Evolutionary conservation across 2,113 vertebrate species (phyloP).

Genomic region (Myrmecobius fasciatus): DNA sequence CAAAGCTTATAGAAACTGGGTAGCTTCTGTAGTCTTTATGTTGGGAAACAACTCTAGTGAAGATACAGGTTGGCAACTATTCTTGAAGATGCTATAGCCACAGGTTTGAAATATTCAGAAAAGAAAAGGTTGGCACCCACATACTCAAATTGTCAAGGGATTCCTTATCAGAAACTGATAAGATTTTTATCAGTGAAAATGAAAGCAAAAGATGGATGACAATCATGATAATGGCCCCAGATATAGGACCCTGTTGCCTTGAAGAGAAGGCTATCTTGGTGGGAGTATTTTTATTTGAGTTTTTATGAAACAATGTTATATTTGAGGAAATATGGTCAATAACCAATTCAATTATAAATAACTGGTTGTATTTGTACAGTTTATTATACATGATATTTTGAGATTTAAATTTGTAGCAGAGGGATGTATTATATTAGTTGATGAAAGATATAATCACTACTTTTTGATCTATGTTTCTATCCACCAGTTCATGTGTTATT

Average conservation of each 20-base stretch:
- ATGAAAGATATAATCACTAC: neutral
- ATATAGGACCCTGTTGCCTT: constrained; percentile 9
- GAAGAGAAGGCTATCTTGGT: constrained; percentile 27
- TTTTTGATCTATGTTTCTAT: neutral
- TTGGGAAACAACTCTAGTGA: neutral
- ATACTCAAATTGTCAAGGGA: neutral
- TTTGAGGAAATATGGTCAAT: neutral
- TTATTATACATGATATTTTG: neutral
- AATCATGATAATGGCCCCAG: constrained; percentile 78
- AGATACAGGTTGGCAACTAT: neutral
- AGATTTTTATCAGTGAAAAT: neutral
- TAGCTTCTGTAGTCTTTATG: neutral
- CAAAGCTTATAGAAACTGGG: neutral
- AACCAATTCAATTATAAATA: neutral
- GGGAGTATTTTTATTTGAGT: constrained; percentile 12
- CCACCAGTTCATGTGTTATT: neutral
- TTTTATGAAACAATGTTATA: neutral
- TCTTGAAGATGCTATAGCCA: neutral
- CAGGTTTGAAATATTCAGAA: neutral
- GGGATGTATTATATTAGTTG: neutral
- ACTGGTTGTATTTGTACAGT: neutral
- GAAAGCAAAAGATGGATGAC: neutral
- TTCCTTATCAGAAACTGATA: neutral
- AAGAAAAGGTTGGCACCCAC: neutral
- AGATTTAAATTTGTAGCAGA: neutral